Evolutionary conservation across 2,888 invertebrate genomes (phyloP).

Genomic region (Rhagium mordax): DNA sequence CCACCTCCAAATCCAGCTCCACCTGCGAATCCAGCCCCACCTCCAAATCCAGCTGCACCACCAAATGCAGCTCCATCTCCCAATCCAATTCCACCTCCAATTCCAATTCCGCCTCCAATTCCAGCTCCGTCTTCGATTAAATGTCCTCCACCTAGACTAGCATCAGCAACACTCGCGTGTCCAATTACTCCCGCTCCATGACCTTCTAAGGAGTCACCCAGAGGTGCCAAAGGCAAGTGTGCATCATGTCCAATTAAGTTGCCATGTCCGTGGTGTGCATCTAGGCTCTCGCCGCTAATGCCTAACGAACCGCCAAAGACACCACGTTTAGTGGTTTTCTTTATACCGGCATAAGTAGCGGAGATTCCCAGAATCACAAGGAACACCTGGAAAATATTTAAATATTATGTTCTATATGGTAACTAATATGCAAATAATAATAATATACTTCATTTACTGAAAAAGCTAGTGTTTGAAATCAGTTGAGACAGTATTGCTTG

Average conservation of each 20-base stretch:
- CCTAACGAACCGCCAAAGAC: slow-evolving; percentile 66
- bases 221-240: background rate
- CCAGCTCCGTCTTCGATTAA: background rate
- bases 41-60: background rate
- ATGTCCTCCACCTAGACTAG: slow-evolving; percentile 3
- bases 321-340: slow-evolving; percentile 69
- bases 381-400: slow-evolving; percentile 65
- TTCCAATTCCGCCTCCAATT: background rate
- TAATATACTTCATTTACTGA: too few species aligned
- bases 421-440: too few species aligned
- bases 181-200: slow-evolving; percentile 8
- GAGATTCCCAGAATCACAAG: slow-evolving; percentile 68
- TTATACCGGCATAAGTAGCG: slow-evolving; percentile 65
- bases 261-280: slow-evolving; percentile 24
- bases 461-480: too few species aligned
- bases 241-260: background rate
- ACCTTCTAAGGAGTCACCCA: background rate
- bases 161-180: background rate
- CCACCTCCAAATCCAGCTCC: slow-evolving; percentile 17
- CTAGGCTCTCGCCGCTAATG: slow-evolving; percentile 33
- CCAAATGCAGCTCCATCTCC: slow-evolving; percentile 24
- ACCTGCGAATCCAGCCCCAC: background rate
- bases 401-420: too few species aligned
- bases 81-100: background rate
- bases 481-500: too few species aligned